A percentile compares a stretch with the other conserved stretches of the same genome.
Conservation (phyloP, 2,797 vertebrate species). For the Furcifer pardalis region DNA sequence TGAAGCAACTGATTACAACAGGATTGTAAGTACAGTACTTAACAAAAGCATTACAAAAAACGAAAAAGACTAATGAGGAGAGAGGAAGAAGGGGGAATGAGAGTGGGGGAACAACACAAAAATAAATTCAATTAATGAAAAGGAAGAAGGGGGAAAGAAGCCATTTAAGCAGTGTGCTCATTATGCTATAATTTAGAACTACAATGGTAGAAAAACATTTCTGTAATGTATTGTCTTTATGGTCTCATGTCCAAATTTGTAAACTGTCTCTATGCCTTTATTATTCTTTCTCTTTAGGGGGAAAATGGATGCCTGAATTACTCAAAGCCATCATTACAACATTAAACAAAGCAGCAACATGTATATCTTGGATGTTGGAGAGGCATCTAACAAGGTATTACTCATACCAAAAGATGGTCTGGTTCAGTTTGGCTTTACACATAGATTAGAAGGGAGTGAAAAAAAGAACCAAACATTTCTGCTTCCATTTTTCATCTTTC, state of each 20-base stretch:
- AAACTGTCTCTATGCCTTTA: conserved; percentile 33
- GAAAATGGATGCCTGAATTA: neutral
- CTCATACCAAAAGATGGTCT: conserved; percentile 10
- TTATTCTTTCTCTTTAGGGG: conserved; percentile 17
- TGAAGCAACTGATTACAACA: conserved; percentile 64
- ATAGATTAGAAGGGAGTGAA: neutral
- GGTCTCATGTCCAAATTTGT: conserved; percentile 35
- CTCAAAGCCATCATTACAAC: conserved; percentile 19
- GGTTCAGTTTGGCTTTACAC: neutral
- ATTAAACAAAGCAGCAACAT: conserved; percentile 19
- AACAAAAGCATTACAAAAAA: conserved; percentile 54
- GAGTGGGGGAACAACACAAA: conserved; percentile 26
- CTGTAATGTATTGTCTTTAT: neutral
- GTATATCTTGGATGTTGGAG: neutral
- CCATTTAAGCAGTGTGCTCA: neutral
- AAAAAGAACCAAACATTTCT: neutral
- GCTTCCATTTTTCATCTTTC: neutral
- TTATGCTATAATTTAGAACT: conserved; percentile 33
- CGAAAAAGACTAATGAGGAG: conserved; percentile 51
- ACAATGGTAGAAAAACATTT: conserved; percentile 42
- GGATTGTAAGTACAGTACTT: conserved; percentile 58
- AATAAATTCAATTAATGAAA: conserved; percentile 55
- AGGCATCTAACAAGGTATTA: neutral
- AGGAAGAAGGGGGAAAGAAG: conserved; percentile 32
- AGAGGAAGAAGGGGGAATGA: conserved; percentile 25